These are phyloP conservation scores for Oscheius sp. DNA, from an alignment of 2,888 invertebrate genomes.

Conservation along the genomic window DNA sequence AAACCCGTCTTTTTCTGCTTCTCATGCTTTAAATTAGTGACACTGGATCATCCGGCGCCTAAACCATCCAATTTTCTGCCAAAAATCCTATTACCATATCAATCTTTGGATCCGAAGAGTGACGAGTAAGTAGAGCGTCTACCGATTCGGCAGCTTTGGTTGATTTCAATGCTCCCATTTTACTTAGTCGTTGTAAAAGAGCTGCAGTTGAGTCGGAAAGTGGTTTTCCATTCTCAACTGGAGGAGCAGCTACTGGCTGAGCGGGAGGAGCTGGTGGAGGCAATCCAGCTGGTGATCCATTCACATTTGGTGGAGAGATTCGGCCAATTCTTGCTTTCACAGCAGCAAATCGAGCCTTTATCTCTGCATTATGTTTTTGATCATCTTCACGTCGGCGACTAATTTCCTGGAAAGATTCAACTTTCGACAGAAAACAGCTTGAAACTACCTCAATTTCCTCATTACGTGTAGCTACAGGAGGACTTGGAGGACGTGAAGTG, in stretches of 20 bases:
- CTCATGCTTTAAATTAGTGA: constrained; percentile 6
- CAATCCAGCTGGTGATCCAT: neutral
- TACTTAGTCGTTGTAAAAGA: neutral
- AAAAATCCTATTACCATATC: neutral
- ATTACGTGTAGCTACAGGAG: neutral
- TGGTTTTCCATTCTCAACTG: constrained; percentile 4
- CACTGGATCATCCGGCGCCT: constrained; percentile 24
- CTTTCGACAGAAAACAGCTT: neutral
- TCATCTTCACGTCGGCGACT: constrained; percentile 8
- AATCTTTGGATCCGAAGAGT: constrained; percentile 19
- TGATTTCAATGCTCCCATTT: constrained; percentile 13
- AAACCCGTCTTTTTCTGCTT: constrained; percentile 14
- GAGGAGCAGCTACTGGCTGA: neutral
- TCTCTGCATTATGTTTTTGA: constrained; percentile 13
- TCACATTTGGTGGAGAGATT: constrained; percentile 8
- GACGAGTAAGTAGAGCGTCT: constrained; percentile 13
- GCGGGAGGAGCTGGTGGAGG: constrained; percentile 3
- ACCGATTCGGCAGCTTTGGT: constrained; percentile 16
- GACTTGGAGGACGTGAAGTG: constrained; percentile 16
- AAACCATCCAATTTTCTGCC: neutral
- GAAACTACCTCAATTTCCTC: constrained; percentile 10
- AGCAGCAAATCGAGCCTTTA: constrained; percentile 22
- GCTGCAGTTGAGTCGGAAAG: constrained; percentile 21
- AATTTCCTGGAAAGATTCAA: neutral
- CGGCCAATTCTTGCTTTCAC: constrained; percentile 20